Conservation (phyloP, 1,140 invertebrate species). For the Bactericera cockerelli region DNA sequence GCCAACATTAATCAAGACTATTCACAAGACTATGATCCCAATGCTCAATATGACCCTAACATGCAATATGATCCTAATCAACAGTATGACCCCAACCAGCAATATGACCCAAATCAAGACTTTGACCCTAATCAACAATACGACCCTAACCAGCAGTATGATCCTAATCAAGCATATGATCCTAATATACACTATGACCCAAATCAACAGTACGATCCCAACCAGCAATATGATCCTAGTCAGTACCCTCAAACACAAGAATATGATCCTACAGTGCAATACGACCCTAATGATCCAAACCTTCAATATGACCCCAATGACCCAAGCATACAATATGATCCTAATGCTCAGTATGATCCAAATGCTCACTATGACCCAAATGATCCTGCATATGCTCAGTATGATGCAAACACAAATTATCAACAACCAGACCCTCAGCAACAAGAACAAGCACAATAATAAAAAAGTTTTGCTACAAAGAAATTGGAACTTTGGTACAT, state of each 20-base stretch:
- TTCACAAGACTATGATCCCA: too few relatives aligned
- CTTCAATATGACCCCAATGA: neutral
- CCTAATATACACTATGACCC: neutral
- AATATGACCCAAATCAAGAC: slow-evolving; percentile 4
- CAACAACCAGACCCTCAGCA: too few relatives aligned
- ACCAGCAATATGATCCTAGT: neutral
- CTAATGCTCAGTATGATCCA: neutral
- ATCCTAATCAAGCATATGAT: neutral
- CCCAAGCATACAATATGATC: neutral
- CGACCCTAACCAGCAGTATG: slow-evolving; percentile 2
- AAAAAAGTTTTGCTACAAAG: too few relatives aligned
- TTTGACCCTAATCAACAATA: slow-evolving; percentile 5
- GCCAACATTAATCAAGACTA: too few relatives aligned
- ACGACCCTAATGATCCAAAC: neutral
- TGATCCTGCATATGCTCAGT: neutral
- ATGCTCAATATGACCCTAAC: neutral
- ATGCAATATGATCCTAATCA: neutral
- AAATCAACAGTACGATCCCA: slow-evolving; percentile 4
- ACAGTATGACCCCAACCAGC: slow-evolving; percentile 1
- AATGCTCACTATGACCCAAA: slow-evolving; percentile 5
- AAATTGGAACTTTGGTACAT: too few relatives aligned
- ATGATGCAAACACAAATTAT: neutral
- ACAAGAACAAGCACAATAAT: too few relatives aligned
- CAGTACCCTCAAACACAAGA: neutral
- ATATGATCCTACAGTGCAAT: neutral